Conservation (phyloP, 2,113 vertebrate species). For the Cebidichthys violaceus region DNA sequence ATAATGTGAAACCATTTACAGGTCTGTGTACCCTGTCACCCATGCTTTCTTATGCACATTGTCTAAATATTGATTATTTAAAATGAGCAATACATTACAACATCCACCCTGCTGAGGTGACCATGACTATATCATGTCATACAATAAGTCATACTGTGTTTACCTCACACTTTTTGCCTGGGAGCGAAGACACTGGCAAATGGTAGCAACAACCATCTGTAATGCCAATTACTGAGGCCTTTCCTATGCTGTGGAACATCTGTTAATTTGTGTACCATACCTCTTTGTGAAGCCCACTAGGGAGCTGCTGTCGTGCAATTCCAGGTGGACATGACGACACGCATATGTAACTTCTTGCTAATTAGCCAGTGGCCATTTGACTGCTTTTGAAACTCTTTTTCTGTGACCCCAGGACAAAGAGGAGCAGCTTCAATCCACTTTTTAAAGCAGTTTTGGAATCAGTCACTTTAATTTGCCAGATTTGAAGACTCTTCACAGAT, state of each 20-base stretch:
- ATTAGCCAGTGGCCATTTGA: conserved; percentile 62
- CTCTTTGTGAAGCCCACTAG: conserved; percentile 64
- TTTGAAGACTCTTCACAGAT: neutral
- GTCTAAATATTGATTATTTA: neutral
- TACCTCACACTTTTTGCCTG: conserved; percentile 23
- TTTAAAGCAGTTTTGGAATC: neutral
- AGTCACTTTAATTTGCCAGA: conserved; percentile 13
- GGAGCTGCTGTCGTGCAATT: conserved; percentile 66
- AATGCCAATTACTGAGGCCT: conserved; percentile 66
- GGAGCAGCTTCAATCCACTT: conserved; percentile 1
- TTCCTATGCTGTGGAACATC: conserved; percentile 64
- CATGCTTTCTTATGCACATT: neutral
- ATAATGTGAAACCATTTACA: neutral
- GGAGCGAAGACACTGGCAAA: conserved; percentile 42
- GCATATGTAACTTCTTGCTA: conserved; percentile 58
- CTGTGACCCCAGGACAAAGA: conserved; percentile 26
- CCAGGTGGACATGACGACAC: conserved; percentile 68
- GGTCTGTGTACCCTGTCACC: neutral
- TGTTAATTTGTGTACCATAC: conserved; percentile 75
- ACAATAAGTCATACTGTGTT: neutral
- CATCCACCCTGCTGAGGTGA: neutral
- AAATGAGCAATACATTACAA: neutral
- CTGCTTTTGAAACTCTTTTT: conserved; percentile 35
- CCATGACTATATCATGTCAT: neutral
- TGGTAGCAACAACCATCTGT: conserved; percentile 62